Evolutionary conservation across 2,797 vertebrate species (phyloP), one percentile per base, ranked within the genome.

Genomic region (Fundulus diaphanus): DNA sequence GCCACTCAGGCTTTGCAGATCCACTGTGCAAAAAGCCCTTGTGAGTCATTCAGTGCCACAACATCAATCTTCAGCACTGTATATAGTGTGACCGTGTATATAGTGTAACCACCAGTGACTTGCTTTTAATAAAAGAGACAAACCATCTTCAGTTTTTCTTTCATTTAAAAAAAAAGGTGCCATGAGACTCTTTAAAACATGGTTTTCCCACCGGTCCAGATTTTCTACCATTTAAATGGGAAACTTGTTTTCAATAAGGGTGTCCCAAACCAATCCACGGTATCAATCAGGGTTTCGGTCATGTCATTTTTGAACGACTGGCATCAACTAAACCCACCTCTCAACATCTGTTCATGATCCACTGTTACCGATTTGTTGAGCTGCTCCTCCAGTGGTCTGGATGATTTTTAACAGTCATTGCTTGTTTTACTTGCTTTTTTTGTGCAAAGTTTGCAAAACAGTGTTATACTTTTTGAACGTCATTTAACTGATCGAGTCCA

Each of bases 61-160:
- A 61, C 18, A 72, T 72, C 44, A 29, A 72, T 72, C 56, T 72
- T 72, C 42, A 61, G 20, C n/a, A 63, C 42, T 61, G 22, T 59
- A 33, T 48, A 35, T 31, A 49, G 24, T 52, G 29, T 72, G 71
- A 35, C 42, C n/a, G n/a, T 61, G 22, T 59, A 33, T 48, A 35
- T 31, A 49, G 24, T 52, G 29, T 72, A 56, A 35, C 42, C 56
- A 72, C 5, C 22, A 61, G 56, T 61, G 56, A 72, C 49, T 42
- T 46, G 24, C 68, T 48, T 46, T 72, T 33, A 59, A 59, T 59
- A 48, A 59, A 46, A 59, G 16, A 48, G n/a, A 57, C 7, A 9
- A 51, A 51, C 29, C 29, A 51, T 12, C 40, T 44, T 31, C n/a
- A 31, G 70, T 56, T 40, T 56, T 44, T 44, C 5, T 44, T 42